A percentile compares a stretch with the other conserved stretches of the same genome.
Evolutionary conservation across 1,140 invertebrate genomes (phyloP).

Genomic region (Orius insidiosus): DNA sequence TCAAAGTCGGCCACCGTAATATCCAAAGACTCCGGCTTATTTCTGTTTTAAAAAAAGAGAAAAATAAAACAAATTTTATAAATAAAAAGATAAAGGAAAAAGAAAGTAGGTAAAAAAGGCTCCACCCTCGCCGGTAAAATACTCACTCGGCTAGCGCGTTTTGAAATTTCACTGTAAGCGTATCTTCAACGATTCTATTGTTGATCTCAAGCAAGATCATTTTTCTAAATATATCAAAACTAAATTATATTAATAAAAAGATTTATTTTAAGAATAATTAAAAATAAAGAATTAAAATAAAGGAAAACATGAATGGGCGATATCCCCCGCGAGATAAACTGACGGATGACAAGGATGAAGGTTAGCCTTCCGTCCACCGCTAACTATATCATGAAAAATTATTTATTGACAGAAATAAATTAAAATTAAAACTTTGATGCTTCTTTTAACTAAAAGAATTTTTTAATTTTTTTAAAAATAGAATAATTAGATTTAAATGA

Average conservation of each 20-base stretch:
- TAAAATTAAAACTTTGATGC: too few species aligned
- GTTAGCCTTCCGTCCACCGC: too few species aligned
- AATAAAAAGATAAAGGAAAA: neutral
- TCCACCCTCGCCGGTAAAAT: slow-evolving; percentile 8
- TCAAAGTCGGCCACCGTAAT: slow-evolving; percentile 94
- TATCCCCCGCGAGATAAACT: too few species aligned
- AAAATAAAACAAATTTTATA: slow-evolving; percentile 7
- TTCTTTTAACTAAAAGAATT: too few species aligned
- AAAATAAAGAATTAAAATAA: slow-evolving; percentile 4
- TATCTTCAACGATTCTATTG: slow-evolving; percentile 95
- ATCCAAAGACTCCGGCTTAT: slow-evolving; percentile 88
- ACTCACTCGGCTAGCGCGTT: slow-evolving; percentile 86
- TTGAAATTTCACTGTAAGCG: slow-evolving; percentile 83
- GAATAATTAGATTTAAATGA: too few species aligned
- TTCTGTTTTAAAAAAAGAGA: slow-evolving; percentile 36
- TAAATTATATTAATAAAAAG: neutral
- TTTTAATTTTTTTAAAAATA: too few species aligned
- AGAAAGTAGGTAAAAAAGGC: slow-evolving; percentile 3
- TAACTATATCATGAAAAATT: too few species aligned
- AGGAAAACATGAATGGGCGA: neutral
- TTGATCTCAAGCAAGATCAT: slow-evolving; percentile 99
- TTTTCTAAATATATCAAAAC: slow-evolving; percentile 17
- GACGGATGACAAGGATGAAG: too few species aligned
- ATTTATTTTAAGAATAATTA: neutral
- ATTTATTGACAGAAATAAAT: too few species aligned